Evolutionary conservation across 2,797 vertebrate genomes (phyloP).

Genomic region (Gymnopithys bicolor): DNA sequence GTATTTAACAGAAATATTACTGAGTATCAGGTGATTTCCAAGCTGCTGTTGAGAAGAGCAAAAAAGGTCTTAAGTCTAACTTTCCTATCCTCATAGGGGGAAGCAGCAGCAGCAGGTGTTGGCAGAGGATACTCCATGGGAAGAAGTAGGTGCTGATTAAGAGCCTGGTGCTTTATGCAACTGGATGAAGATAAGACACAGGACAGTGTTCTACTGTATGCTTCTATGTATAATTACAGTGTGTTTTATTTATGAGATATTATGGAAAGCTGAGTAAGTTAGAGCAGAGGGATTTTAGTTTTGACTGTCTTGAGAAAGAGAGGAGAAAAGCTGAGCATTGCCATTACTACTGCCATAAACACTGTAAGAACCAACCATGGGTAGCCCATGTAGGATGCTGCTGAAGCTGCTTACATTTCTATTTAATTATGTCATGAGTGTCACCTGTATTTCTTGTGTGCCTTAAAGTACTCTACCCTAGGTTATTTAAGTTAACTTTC

Average conservation of each 20-base stretch:
- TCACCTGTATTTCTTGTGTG: not conserved
- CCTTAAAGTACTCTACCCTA: not conserved
- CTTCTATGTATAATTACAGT: fast-evolving
- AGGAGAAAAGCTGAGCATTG: not conserved
- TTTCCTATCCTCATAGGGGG: not conserved
- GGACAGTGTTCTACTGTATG: not conserved
- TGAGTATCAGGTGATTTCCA: not conserved
- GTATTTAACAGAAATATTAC: not conserved
- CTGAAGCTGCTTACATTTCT: not conserved
- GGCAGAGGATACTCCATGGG: not conserved
- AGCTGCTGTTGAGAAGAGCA: not conserved
- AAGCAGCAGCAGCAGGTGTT: not conserved
- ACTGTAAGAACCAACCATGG: not conserved
- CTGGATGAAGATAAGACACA: not conserved
- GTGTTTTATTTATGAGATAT: not conserved
- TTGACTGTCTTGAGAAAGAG: not conserved
- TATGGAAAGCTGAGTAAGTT: not conserved
- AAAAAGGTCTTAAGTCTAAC: not conserved
- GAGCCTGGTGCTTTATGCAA: not conserved
- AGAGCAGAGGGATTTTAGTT: not conserved
- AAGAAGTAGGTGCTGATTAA: not conserved
- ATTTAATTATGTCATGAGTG: not conserved
- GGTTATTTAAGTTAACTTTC: not conserved
- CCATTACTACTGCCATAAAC: not conserved
- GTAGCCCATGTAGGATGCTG: not conserved